These are phyloP conservation scores for Tokudaia tokunoshimensis DNA, from an alignment of 2,797 vertebrate genomes.

Conservation along the genomic window DNA sequence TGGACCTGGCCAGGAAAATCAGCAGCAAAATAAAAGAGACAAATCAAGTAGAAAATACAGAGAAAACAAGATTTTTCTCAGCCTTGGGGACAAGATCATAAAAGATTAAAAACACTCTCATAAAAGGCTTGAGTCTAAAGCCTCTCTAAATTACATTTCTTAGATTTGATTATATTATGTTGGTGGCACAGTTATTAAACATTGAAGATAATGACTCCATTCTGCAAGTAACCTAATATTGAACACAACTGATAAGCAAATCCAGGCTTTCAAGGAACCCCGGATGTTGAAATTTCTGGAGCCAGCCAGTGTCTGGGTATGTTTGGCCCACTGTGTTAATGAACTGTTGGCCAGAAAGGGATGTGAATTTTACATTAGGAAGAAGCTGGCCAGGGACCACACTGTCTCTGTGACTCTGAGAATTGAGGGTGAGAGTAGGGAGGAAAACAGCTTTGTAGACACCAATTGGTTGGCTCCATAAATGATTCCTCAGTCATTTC, in stretches of 20 bases:
- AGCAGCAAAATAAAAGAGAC: constrained; percentile 74
- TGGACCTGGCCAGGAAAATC: constrained; percentile 63
- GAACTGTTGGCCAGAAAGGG: constrained; percentile 51
- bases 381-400: not conserved
- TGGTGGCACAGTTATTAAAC: constrained; percentile 88
- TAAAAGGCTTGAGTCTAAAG: constrained; percentile 83
- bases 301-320: not conserved
- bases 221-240: constrained; percentile 88
- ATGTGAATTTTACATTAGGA: constrained; percentile 60
- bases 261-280: constrained; percentile 79
- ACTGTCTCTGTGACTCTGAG: constrained; percentile 60
- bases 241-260: constrained; percentile 86
- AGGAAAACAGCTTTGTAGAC: not conserved
- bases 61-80: constrained; percentile 85
- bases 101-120: constrained; percentile 74
- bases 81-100: constrained; percentile 85
- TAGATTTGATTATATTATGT: constrained; percentile 88
- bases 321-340: constrained; percentile 5
- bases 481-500: not conserved
- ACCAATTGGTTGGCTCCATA: not conserved
- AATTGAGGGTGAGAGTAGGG: not conserved
- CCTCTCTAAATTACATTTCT: constrained; percentile 88
- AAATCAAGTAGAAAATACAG: constrained; percentile 82
- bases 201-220: constrained; percentile 88
- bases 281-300: constrained; percentile 79